Base-by-base conservation (phyloP, 2,113 vertebrate species). In the Alces alces region DNA sequence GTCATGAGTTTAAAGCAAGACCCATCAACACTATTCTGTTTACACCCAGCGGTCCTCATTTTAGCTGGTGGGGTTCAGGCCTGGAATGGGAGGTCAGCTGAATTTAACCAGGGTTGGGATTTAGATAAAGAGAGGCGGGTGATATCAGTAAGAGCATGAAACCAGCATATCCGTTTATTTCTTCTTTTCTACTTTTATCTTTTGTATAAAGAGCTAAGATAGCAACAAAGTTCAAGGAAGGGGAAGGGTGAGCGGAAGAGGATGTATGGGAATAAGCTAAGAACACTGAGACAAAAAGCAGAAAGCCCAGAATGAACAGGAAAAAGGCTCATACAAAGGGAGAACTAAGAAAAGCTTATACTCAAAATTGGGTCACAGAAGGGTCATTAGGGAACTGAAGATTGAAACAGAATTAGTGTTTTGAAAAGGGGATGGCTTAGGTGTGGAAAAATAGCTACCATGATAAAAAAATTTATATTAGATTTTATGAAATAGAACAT, bases 401-500 rank as follows among this genome's bases (percentile, higher is more conserved):
- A 84, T 57, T 54, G 94, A 92, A 94, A n/a, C 47, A 80, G 30
- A 87, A 79, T 66, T 87, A 73, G 39, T 45, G 73, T 89, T 96
- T 83, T 84, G 60, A 78, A 95, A 78, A 96, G 93, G 6, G 70
- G 47, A 61, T 94, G 21, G 43, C 30, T 64, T 89, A 78, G 27
- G 58, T 88, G n/a, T 95, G 27, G 43, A 54, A 89, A 86, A 95
- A 91, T 5, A 83, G 58, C 45, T 19, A 86, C 60, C 21, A 70
- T 33, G 66, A 70, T 47, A 95, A 27, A 86, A 92, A 76, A 82
- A 83, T 78, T 91, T 78, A 54, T 93, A 70, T 57, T 91, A n/a
- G 61, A 83, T 70, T 96, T 94, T 70, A 93, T 82, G 55, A 97
- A 86, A 61, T 43, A 95, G 93, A 94, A 96, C 23, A 39, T 30